phyloP scores from a whole-genome alignment of 2,113 vertebrate species.

The Petrocephalus microphthalmus region DNA sequence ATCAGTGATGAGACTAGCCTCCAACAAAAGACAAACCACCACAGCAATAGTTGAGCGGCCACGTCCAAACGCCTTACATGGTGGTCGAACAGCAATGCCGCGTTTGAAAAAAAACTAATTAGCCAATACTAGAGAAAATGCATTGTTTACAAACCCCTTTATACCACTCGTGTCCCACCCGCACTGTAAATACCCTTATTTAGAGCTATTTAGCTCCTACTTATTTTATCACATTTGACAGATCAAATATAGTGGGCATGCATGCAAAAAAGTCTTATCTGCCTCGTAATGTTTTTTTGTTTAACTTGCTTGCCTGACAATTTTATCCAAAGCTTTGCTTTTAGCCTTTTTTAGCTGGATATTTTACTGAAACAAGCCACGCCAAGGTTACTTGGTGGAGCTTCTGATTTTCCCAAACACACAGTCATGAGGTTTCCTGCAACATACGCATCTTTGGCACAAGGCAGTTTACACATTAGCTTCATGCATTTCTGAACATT shows the following conservation, averaged over 20 bases:
- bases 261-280: not conserved
- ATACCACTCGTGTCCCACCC: not conserved
- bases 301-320: not conserved
- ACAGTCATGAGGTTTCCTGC: not conserved
- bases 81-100: not conserved
- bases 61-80: not conserved
- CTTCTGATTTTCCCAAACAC: not conserved
- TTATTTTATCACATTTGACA: not conserved
- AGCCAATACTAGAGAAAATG: not conserved
- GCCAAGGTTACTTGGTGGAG: not conserved
- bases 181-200: not conserved
- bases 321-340: not conserved
- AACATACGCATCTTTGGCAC: not conserved
- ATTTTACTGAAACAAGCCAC: not conserved
- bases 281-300: not conserved
- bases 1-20: not conserved
- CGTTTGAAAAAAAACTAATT: not conserved
- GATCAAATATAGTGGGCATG: not conserved
- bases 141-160: not conserved
- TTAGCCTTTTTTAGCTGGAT: not conserved
- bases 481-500: conserved; percentile 1
- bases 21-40: not conserved
- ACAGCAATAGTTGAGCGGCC: not conserved
- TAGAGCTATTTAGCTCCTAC: not conserved
- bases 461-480: not conserved